phyloP scores from a whole-genome alignment of 1,140 invertebrate genomes.

The Hycleus cichorii region DNA sequence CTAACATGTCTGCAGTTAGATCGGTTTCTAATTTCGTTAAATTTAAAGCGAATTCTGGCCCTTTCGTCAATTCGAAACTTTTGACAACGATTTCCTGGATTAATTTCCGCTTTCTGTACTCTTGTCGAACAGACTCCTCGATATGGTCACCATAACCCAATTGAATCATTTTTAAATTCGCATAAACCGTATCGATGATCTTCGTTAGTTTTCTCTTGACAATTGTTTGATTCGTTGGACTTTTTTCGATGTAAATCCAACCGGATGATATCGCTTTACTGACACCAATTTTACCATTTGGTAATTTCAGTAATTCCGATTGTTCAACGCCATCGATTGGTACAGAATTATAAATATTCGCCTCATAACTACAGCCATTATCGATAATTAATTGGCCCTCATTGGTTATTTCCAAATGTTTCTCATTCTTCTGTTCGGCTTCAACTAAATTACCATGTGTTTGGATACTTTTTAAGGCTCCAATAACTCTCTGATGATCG shows the following conservation, averaged over 20 bases:
- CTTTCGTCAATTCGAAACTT: slow-evolving; percentile 73
- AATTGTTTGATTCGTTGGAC: slow-evolving; percentile 49
- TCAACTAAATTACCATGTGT: slow-evolving; percentile 71
- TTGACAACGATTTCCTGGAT: slow-evolving; percentile 78
- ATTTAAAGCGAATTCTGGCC: slow-evolving; percentile 71
- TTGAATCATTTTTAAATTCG: slow-evolving; percentile 61
- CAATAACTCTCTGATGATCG: slow-evolving; percentile 94
- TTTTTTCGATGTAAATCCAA: slow-evolving; percentile 88
- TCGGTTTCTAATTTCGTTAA: slow-evolving; percentile 90
- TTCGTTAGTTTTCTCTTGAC: slow-evolving; percentile 63
- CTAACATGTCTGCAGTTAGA: slow-evolving; percentile 88
- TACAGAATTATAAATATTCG: slow-evolving; percentile 70
- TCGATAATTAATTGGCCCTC: slow-evolving; percentile 77
- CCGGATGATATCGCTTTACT: slow-evolving; percentile 91
- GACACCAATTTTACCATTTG: slow-evolving; percentile 92
- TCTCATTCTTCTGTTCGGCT: slow-evolving; percentile 56
- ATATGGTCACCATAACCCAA: slow-evolving; percentile 49
- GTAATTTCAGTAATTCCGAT: slow-evolving; percentile 70
- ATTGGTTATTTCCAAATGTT: slow-evolving; percentile 78
- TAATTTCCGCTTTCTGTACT: slow-evolving; percentile 94
- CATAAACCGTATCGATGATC: slow-evolving; percentile 70
- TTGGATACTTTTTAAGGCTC: slow-evolving; percentile 90
- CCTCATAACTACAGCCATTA: slow-evolving; percentile 80
- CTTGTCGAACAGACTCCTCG: slow-evolving; percentile 63
- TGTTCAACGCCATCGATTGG: slow-evolving; percentile 70